Evolutionary conservation across 2,113 vertebrate species (phyloP), one percentile per base, ranked within the genome.

Genomic region (Barbus barbus): DNA sequence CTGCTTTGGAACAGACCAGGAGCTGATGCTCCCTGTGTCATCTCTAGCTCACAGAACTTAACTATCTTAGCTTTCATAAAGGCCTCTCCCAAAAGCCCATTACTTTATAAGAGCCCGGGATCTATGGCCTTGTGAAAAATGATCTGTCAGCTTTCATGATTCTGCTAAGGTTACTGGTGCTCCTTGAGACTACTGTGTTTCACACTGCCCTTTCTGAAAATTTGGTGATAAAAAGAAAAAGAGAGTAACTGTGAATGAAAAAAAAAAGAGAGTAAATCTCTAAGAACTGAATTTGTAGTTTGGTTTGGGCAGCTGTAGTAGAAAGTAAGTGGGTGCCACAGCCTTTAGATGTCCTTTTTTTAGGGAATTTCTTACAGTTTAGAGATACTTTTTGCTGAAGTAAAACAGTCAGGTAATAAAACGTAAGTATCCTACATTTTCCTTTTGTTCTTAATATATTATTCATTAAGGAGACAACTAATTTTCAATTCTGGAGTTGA

Each of bases 101-200:
- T 95, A 95, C 94, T 94, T 94, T 94, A 94, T 94, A 94, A 94
- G 91, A 92, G 90, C 91, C 88, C 88, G 89, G 90, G 92, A 94
- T 95, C 93, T 94, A 93, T 94, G 93, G 94, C 92, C 93, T 92
- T 91, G 91, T 95, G 94, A 95, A 94, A 94, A 94, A 95, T 95
- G 94, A 94, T 94, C 94, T 95, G 94, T 94, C 94, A 94, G 91
- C 92, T 94, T 94, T 94, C 94, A 94, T 95, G 94, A 94, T 94
- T 94, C 93, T 91, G 91, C 91, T 93, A 94, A 94, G 93, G 93
- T 94, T 95, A 94, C 92, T 91, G 91, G 92, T 48, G 90, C 92
- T 94, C 91, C 91, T 93, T 91, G 91, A 94, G 90, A 93, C 91
- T 88, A 87, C 79, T 69, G 26, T 81, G 81, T 87, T 93, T 91